A percentile compares a stretch with the other conserved stretches of the same genome.
Evolutionary conservation across 2,888 invertebrate genomes (phyloP).

Genomic region (Macrosiphum euphorbiae): DNA sequence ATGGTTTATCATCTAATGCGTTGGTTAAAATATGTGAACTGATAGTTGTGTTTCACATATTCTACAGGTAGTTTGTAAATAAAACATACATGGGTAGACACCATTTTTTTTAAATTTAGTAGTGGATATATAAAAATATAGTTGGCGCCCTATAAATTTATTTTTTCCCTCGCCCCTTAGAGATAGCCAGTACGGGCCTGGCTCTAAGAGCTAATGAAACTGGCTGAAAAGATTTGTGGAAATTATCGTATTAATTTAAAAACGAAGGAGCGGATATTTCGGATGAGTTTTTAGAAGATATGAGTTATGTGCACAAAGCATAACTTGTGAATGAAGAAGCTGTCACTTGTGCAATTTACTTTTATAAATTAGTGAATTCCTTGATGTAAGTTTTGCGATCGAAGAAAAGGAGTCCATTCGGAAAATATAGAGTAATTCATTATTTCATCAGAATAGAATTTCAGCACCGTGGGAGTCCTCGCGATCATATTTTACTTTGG

Average conservation of each 20-base stretch:
- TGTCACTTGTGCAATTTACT: slow-evolving; percentile 67
- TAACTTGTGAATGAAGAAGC: slow-evolving; percentile 6
- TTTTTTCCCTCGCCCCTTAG: too few species aligned
- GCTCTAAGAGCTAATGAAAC: slow-evolving; percentile 66
- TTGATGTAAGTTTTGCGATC: slow-evolving; percentile 58
- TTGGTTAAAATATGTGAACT: too few species aligned
- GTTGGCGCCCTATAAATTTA: too few species aligned
- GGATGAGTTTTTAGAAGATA: neutral
- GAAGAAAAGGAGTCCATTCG: slow-evolving; percentile 57
- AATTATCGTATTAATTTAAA: slow-evolving; percentile 65
- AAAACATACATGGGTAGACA: too few species aligned
- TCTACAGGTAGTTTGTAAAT: too few species aligned
- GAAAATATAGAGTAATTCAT: slow-evolving; percentile 60
- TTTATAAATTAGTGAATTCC: slow-evolving; percentile 62
- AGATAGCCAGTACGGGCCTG: too few species aligned
- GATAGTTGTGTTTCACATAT: too few species aligned
- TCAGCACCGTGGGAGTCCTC: slow-evolving; percentile 66
- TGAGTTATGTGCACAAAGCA: slow-evolving; percentile 10
- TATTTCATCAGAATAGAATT: slow-evolving; percentile 66
- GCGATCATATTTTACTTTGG: slow-evolving; percentile 65
- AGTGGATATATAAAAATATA: too few species aligned
- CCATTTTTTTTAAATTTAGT: too few species aligned
- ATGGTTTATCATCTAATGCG: too few species aligned
- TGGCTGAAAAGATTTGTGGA: slow-evolving; percentile 65
- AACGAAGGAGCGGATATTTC: slow-evolving; percentile 34